Evolutionary conservation across 53 echinoderm and acorn worm genomes (phyloP).

Genomic region (Paracentrotus lividus): DNA sequence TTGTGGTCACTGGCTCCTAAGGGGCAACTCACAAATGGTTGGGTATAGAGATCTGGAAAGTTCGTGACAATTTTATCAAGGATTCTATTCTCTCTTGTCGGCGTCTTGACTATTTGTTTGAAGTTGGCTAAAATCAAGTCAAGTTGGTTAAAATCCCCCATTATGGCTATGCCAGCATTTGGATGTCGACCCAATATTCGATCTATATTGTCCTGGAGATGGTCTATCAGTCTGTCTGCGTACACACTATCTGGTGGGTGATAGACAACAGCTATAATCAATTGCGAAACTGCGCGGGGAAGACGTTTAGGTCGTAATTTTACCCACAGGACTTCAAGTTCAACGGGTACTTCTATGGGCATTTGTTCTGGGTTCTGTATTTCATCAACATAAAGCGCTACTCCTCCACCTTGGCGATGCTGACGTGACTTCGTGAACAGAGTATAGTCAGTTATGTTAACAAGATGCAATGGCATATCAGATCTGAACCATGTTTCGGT

Average conservation of each 20-base stretch:
- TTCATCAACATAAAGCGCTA: slow-evolving; percentile 17
- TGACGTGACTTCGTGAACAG: slow-evolving; percentile 40
- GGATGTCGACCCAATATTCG: background rate
- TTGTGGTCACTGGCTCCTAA: slow-evolving; percentile 9
- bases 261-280: background rate
- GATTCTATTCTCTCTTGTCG: slow-evolving; percentile 47
- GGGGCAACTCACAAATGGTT: background rate
- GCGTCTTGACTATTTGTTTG: slow-evolving; percentile 56
- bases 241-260: background rate
- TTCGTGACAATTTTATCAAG: slow-evolving; percentile 70
- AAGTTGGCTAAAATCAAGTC: background rate
- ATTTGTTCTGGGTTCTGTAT: slow-evolving; percentile 26
- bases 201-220: background rate
- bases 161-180: background rate
- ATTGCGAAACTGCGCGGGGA: background rate
- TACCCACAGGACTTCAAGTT: background rate
- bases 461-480: too few relatives aligned
- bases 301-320: background rate
- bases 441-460: background rate
- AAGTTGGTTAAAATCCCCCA: background rate
- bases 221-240: background rate
- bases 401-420: slow-evolving; percentile 41
- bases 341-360: background rate
- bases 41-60: slow-evolving; percentile 29
- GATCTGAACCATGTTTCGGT: too few relatives aligned